A percentile compares a stretch with the other conserved stretches of the same genome.
phyloP scores from a whole-genome alignment of 2,113 vertebrate genomes.

The Canis aureus region DNA sequence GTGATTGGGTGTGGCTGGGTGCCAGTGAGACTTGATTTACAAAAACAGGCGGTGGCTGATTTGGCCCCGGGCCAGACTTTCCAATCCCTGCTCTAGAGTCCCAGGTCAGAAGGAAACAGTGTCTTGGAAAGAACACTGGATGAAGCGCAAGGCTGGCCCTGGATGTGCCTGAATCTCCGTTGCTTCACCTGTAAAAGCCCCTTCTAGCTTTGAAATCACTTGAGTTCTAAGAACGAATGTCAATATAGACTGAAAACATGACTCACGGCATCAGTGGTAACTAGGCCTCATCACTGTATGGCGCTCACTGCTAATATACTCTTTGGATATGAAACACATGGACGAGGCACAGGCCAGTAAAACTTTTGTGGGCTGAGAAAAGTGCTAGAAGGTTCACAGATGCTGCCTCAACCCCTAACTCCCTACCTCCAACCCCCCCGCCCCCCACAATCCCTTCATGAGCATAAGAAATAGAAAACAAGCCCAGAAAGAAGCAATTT shows the following conservation, averaged over 20 bases:
- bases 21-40: not conserved
- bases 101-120: not conserved
- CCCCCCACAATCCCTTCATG: not conserved
- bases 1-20: not conserved
- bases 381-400: not conserved
- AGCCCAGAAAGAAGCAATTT: not conserved
- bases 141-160: not conserved
- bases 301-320: not conserved
- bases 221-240: not conserved
- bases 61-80: not conserved
- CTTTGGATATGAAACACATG: not conserved
- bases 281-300: not conserved
- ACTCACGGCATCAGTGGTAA: not conserved
- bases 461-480: not conserved
- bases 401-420: accelerated
- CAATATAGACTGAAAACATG: not conserved
- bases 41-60: not conserved
- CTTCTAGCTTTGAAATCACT: not conserved
- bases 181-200: not conserved
- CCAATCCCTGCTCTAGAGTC: too few species aligned
- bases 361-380: not conserved
- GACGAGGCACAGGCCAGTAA: not conserved
- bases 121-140: not conserved
- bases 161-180: not conserved
- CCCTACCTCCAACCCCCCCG: accelerated